Evolutionary conservation across 2,113 vertebrate species (phyloP), one percentile per base, ranked within the genome.

Genomic region (Butorides virescens): DNA sequence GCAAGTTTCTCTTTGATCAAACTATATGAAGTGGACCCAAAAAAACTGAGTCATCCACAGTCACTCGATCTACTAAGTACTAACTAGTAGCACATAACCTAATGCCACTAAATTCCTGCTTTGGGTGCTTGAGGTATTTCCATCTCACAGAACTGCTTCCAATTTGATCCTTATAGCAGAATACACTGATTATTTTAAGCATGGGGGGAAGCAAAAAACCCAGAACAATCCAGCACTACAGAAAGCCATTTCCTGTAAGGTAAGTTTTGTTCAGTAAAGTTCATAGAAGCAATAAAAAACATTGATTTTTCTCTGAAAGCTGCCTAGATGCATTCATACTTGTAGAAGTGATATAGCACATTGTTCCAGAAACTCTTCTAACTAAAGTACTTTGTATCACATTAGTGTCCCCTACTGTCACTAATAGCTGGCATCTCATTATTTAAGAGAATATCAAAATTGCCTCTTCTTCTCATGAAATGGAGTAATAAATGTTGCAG

Each of bases 111-210:
- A 68, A 92, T 76, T 80, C 18, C 23, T 61, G 22, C 5, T 79
- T 44, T 68, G 36, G 26, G 44, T 23, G 30, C 53, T 73, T 2
- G 1, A 79, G 13, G 16, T 53, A 34, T 44, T 90, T 85, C 26
- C 21, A 52, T 46, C 47, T 73, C 4, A 2, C 26, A 73, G 29
- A 94, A 76, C 25, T 56, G 85, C 72, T 95, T 89, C 92, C 82
- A 94, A 49, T 55, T 92, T 88, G 92, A 96, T 97, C 93, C 96
- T 96, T 92, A 78, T 37, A 93, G 80, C 52, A 86, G 39, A 49
- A 86, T 37, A 92, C 49, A 72, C 8, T 36, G 58, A 67, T 66
- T 16, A 61, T 67, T 91, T 91, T 62, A 92, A 96, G 71, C 80
- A 89, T 3, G 4, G 4, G 13, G 34, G 3, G 5, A 15, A 26